Evolutionary conservation across 1,140 invertebrate genomes (phyloP).

Genomic region (Temnothorax longispinosus): DNA sequence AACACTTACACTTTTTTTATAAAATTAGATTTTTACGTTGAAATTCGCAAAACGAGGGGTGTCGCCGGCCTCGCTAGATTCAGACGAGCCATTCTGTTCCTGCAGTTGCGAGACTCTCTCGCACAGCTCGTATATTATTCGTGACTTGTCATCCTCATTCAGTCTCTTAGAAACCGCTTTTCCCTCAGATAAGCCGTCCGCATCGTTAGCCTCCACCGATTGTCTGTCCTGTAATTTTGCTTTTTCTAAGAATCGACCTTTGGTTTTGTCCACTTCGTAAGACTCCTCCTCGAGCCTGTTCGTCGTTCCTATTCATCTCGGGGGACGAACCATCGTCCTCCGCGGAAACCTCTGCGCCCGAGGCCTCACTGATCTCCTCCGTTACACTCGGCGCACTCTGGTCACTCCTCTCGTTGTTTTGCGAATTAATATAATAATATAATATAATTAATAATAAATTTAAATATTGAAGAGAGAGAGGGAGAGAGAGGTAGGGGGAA

Average conservation of each 20-base stretch:
- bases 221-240: slow-evolving; percentile 9
- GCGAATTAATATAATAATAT: no score
- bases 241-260: background rate
- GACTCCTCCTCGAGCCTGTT: slow-evolving; percentile 13
- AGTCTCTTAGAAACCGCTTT: background rate
- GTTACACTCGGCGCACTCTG: background rate
- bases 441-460: no score
- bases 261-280: background rate
- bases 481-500: no score
- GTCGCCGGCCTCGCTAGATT: slow-evolving; percentile 79
- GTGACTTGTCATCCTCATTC: slow-evolving; percentile 2
- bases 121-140: slow-evolving; percentile 20
- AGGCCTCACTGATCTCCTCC: slow-evolving; percentile 31
- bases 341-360: slow-evolving; percentile 42
- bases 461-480: no score
- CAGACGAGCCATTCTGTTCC: slow-evolving; percentile 71
- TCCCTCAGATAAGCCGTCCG: background rate
- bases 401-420: background rate
- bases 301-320: slow-evolving; percentile 5
- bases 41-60: no score
- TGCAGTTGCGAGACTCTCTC: slow-evolving; percentile 48
- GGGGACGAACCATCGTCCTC: slow-evolving; percentile 1
- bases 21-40: no score
- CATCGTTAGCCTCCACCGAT: background rate
- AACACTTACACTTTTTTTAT: no score